These are phyloP conservation scores for Mus musculus DNA, from an alignment of 2,113 vertebrate genomes.

Conservation along the genomic window GRCm39 chr12:74992001-74992500, in stretches of 20 bases:
- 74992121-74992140: not conserved
- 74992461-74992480: too few relatives aligned
- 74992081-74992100: not conserved
- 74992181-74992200: not conserved
- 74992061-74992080: not conserved
- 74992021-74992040: not conserved
- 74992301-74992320: not conserved
- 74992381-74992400: not conserved
- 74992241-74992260: not conserved
- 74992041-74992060: slow-evolving; percentile 30
- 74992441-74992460: too few relatives aligned
- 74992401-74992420: not conserved
- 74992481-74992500: too few relatives aligned
- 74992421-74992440: too few relatives aligned
- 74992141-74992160: not conserved
- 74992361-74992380: not conserved
- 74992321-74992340: not conserved
- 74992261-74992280: not conserved
- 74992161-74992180: not conserved
- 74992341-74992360: too few relatives aligned
- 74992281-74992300: not conserved
- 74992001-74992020: not conserved
- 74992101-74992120: not conserved
- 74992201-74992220: not conserved
- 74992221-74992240: not conserved